Evolutionary conservation across 2,888 invertebrate genomes (phyloP), one percentile per base, ranked within the genome.

Genomic region (Branchellion lobata): DNA sequence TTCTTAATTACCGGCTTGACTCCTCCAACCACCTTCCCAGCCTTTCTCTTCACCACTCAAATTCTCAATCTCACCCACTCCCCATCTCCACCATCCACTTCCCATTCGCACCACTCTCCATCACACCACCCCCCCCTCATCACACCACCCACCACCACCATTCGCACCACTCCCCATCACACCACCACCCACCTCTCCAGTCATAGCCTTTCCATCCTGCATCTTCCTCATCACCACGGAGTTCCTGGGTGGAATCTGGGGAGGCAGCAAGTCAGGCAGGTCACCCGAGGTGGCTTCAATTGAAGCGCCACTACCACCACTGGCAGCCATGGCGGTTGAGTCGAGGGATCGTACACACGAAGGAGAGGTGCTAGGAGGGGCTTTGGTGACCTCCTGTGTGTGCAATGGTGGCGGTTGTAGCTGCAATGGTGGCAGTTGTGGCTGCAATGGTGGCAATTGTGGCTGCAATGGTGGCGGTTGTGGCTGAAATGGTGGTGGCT

Each of bases 261-360:
- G 94, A 86, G 95, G 96, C 84, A 97, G 91, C 84, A 97, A 91
- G 90, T 97, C 97, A 78, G 97, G 97, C 84, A 97, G 90, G 80
- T 96, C 96, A 79, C 77, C 77, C 2, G 40, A 36, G 8, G 73
- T 27, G 3, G 31, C 36, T 3, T 47, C 33, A 1, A 24, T 5
- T 1, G 11, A 31, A 1, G 27, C 53, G 40, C 61, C 33, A 65
- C 31, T 27, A 18, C 65, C 36, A 14, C 21, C 34, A 27, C 29
- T 34, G 27, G 53, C 31, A 5, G 57, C n/a, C 24, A 47, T 75
- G 51, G 51, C 24, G 75, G 40, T 75, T 11, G 75, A 75, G 29
- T 75, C 75, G 29, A 75, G 57, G 14, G 75, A 75, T 47, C 75
- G 24, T 1, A 51, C 29, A 29, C 76, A 82, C 8, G 24, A 29